Evolutionary conservation across 2,888 invertebrate genomes (phyloP), one percentile per base, ranked within the genome.

Genomic region (Zele albiditarsus): DNA sequence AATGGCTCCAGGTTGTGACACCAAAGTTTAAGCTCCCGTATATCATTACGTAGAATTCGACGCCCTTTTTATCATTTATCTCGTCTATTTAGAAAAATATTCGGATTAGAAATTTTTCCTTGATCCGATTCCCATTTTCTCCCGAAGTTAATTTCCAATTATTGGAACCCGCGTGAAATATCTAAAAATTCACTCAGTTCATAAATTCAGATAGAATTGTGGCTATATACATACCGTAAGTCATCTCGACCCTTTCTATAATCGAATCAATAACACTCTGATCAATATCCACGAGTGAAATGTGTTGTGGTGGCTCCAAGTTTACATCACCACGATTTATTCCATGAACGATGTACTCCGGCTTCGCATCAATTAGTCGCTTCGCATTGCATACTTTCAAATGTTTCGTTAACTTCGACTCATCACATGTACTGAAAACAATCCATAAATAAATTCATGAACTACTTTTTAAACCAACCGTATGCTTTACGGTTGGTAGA

Each of bases 321-420:
- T 80, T 78, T 3, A 75, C 74, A 0, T 89, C 88, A 0, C 89
- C 89, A 20, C 84, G 80, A 84, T 94, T 93, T 20, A 91, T 89
- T 62, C 91, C 90, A 81, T 89, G 89, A 28, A 87, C 82, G 31
- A 94, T 92, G 83, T 92, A 93, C 0, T 92, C 88, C 4, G 91
- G 91, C 68, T 87, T 86, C 12, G 88, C 88, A 49, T 89, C 90
- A 1, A 90, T 90, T n/a, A 83, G 75, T 16, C 77, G 78, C 20
- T 93, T 91, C 0, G 94, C 94, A 86, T 95, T 95, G 86, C 95
- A 95, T 75, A 94, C 93, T 81, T 91, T 91, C 27, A 95, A 88
- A 86, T 95, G 95, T 83, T 93, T 94, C 28, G 91, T 85, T 75
- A 95, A 87, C 83, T 94, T 95, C 46, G 92, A 92, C 20, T 91